Percentiles rank a stretch among this genome's conserved stretches.
Evolutionary conservation across 2,113 vertebrate genomes (phyloP).

Genomic region (Thymallus thymallus): DNA sequence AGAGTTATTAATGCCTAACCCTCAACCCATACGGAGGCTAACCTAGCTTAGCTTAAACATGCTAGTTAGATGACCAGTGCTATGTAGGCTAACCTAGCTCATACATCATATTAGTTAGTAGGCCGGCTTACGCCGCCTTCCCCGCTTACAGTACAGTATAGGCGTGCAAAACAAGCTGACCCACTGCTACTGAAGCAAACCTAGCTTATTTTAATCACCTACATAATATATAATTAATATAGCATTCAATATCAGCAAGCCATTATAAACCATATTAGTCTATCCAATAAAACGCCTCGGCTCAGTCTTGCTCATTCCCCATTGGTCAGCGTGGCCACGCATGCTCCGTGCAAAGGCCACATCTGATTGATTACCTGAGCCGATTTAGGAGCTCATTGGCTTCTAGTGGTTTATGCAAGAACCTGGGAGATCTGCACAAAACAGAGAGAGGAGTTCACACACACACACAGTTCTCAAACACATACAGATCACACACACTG

Average conservation of each 20-base stretch:
- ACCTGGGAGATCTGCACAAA: constrained; percentile 73
- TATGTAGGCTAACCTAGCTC: not conserved
- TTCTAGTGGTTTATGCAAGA: constrained; percentile 67
- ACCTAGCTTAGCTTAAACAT: constrained; percentile 17
- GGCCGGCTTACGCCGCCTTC: too few relatives aligned
- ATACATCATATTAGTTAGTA: too few relatives aligned
- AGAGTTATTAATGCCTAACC: too few relatives aligned
- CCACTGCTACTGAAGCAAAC: not conserved
- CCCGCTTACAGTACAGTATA: too few relatives aligned
- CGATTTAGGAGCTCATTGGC: constrained; percentile 74
- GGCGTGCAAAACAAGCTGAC: too few relatives aligned
- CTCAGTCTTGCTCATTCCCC: not conserved
- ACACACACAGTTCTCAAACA: constrained; percentile 13
- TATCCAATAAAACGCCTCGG: not conserved
- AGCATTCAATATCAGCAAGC: too few relatives aligned
- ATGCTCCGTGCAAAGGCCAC: constrained; percentile 54
- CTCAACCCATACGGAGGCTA: not conserved
- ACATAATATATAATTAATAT: not conserved
- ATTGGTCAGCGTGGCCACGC: constrained; percentile 50
- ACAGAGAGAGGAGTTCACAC: constrained; percentile 58
- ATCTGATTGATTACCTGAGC: constrained; percentile 73
- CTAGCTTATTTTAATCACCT: constrained; percentile 26
- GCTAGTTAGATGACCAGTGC: constrained; percentile 3
- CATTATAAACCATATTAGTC: constrained; percentile 6
- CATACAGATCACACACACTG: constrained; percentile 1